These are phyloP conservation scores for Lepilemur septentrionalis DNA, from an alignment of 2,797 vertebrate species.

Conservation along the genomic window DNA sequence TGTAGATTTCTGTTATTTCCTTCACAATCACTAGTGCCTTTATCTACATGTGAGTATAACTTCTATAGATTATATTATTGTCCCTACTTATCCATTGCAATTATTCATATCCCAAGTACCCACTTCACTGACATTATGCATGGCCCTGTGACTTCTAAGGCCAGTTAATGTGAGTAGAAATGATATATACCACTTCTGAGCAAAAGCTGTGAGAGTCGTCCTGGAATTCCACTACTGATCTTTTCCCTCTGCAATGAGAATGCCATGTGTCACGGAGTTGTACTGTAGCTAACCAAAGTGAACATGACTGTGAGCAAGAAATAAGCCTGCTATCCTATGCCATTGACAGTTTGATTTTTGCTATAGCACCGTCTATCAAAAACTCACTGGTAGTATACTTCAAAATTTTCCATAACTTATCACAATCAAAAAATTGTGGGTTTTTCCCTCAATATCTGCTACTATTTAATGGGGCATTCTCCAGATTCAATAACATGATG, in stretches of 20 bases:
- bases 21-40: not conserved
- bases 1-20: not conserved
- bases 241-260: not conserved
- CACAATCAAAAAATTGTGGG: not conserved
- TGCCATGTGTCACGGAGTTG: accelerated
- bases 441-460: not conserved
- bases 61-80: not conserved
- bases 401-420: not conserved
- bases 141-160: not conserved
- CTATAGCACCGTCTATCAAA: not conserved
- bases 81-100: not conserved
- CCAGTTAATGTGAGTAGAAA: not conserved
- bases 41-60: no score
- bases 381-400: not conserved
- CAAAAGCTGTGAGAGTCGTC: not conserved
- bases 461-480: not conserved
- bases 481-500: not conserved
- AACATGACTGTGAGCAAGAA: not conserved
- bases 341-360: no score
- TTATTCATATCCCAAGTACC: not conserved
- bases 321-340: not conserved
- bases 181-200: not conserved
- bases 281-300: not conserved
- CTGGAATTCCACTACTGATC: not conserved
- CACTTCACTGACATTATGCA: no score